Base-by-base conservation (phyloP, 2,888 invertebrate species). In the Frankliniella intonsa region DNA sequence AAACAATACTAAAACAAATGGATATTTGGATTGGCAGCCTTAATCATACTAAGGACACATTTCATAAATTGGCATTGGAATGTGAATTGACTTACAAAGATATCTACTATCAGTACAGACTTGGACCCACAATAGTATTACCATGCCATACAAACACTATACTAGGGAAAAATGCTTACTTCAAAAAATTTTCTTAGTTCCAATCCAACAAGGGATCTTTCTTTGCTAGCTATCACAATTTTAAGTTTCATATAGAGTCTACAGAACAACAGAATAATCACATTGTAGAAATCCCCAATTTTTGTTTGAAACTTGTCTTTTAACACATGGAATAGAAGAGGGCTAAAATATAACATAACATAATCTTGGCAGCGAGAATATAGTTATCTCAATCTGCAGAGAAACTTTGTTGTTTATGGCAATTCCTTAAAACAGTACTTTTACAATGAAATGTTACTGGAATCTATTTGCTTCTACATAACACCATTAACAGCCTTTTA, bases 311-410 rank as follows among this genome's bases (percentile, higher is more conserved):
- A 25, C 69, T 22, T 76, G 69, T 76, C 69, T 76, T 76, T 76
- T 22, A 69, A 69, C 19, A 2, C 22, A 76, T 76, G 12, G 22
- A 76, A 76, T 55, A 19, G 55, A 55, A 19, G 14, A 55, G 55
- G 55, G 14, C 69, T 76, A 22, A 25, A 25, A 76, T 22, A 76
- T 22, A 76, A 25, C 9, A 22, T 76, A 25, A 76, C 12, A 22
- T 76, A 76, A 76, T 76, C 25, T 76, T 76, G 69, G 69, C 69
- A 76, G 69, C 25, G 69, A 25, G 25, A 76, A 25, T 25, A 76
- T 1, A 76, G 12, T 25, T 14, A 19, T 14, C 38, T 38, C 38
- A 38, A 2, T 38, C 38, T 38, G 38, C 5, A 38, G 38, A 38
- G 38, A 38, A 38, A 3, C 38, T 38, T 38, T 38, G 38, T 38